Conservation (phyloP, 2,113 vertebrate species). For the Prolemur simus region DNA sequence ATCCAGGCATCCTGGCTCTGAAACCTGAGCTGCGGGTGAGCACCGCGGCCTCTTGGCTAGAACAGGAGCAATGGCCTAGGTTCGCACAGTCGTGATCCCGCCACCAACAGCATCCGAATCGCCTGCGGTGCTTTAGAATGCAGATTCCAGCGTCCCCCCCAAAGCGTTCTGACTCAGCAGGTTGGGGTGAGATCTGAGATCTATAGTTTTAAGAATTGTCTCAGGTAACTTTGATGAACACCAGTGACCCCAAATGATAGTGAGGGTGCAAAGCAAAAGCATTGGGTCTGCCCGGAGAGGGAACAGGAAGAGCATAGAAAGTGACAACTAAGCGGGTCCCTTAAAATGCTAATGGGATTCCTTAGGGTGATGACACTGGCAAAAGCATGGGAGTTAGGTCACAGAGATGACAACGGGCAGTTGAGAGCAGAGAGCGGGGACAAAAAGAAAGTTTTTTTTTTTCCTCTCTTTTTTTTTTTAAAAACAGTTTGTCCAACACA, state of each 20-base stretch:
- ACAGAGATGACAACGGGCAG: too few species aligned
- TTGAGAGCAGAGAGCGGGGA: not conserved
- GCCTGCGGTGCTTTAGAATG: not conserved
- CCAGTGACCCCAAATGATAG: not conserved
- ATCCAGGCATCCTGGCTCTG: not conserved
- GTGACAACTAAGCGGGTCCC: accelerated
- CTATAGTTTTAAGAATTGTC: not conserved
- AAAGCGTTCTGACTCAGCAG: not conserved
- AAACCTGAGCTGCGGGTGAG: not conserved
- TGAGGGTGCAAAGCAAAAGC: not conserved
- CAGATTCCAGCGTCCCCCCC: not conserved
- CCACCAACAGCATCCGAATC: not conserved
- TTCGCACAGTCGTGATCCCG: too few species aligned
- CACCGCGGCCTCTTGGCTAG: not conserved
- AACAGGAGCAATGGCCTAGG: not conserved
- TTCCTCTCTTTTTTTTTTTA: too few species aligned
- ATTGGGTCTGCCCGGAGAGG: not conserved
- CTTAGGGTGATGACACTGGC: not conserved
- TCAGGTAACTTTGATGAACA: not conserved
- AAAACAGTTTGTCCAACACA: not conserved
- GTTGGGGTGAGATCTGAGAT: not conserved
- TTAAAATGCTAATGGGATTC: not conserved
- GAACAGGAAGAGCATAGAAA: not conserved
- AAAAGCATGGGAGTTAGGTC: not conserved
- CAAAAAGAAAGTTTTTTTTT: not conserved